phyloP scores from a whole-genome alignment of 1,140 invertebrate species.

The Eciton burchellii region DNA sequence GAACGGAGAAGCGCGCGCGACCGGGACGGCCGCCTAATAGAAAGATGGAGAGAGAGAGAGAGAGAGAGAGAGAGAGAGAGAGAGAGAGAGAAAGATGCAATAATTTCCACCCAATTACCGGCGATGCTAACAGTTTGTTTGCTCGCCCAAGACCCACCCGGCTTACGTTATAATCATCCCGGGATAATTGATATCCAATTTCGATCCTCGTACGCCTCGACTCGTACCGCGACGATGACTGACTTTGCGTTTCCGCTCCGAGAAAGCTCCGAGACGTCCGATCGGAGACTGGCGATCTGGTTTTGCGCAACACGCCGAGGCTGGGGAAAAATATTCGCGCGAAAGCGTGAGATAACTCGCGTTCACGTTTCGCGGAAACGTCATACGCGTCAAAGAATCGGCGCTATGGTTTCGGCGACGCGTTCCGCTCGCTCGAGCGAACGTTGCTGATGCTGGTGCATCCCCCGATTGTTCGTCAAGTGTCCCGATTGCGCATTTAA shows the following conservation, averaged over 20 bases:
- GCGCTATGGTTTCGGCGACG: too few species aligned
- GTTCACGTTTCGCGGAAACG: too few species aligned
- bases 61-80: slow-evolving; percentile 53
- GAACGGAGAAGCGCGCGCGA: slow-evolving; percentile 14
- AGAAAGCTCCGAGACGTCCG: slow-evolving; percentile 2
- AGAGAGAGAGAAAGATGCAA: slow-evolving; percentile 62
- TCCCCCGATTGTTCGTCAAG: too few species aligned
- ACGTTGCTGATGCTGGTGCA: too few species aligned
- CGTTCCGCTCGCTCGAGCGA: too few species aligned
- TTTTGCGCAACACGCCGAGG: neutral
- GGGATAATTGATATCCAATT: slow-evolving; percentile 78
- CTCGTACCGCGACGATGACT: slow-evolving; percentile 37
- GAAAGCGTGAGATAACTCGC: neutral
- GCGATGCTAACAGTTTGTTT: slow-evolving; percentile 76
- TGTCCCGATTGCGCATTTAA: neutral
- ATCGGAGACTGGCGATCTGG: neutral
- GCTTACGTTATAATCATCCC: slow-evolving; percentile 75
- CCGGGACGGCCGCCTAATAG: neutral
- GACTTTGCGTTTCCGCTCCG: slow-evolving; percentile 18
- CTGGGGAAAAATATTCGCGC: neutral
- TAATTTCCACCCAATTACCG: slow-evolving; percentile 77
- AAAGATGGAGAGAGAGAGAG: slow-evolving; percentile 53
- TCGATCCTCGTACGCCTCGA: slow-evolving; percentile 68
- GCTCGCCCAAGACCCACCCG: slow-evolving; percentile 68
- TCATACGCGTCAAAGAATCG: too few species aligned